phyloP scores from a whole-genome alignment of 2,797 vertebrate species.

The Australoheros facetus region DNA sequence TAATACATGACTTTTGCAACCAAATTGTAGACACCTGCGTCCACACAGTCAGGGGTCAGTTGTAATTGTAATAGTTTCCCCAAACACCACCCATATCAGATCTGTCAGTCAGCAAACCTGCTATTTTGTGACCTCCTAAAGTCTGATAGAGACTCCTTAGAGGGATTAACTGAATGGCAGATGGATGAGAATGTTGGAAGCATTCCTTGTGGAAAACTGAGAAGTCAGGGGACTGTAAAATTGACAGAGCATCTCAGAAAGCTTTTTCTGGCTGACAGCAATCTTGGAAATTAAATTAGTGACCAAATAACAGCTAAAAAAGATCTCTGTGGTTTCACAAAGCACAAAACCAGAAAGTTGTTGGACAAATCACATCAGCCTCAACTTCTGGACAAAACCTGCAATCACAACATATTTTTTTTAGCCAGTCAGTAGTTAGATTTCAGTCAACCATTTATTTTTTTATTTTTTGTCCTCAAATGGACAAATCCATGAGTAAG shows the following conservation, averaged over 20 bases:
- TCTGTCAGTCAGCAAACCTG: neutral
- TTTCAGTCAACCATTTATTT: neutral
- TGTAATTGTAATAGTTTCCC: neutral
- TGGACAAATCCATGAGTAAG: neutral
- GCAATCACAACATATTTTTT: neutral
- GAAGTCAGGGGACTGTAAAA: neutral
- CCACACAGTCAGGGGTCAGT: neutral
- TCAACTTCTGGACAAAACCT: neutral
- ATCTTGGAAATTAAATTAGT: neutral
- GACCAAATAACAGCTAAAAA: constrained; percentile 3
- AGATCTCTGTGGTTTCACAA: constrained; percentile 25
- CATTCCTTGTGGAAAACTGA: neutral
- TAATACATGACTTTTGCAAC: too few relatives aligned
- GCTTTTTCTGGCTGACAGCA: neutral
- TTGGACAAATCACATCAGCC: constrained; percentile 7
- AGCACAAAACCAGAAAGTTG: constrained; percentile 35
- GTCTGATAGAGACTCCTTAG: neutral
- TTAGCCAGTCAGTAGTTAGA: constrained; percentile 14
- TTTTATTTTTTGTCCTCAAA: neutral
- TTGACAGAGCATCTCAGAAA: constrained; percentile 1
- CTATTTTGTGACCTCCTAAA: constrained; percentile 7
- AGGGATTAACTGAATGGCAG: neutral
- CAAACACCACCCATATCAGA: neutral
- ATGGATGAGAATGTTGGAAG: neutral
- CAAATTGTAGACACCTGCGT: neutral